Percentiles rank a stretch among this genome's conserved stretches.
These are phyloP conservation scores for Psophia crepitans DNA, from an alignment of 2,113 vertebrate genomes.

Conservation along the genomic window DNA sequence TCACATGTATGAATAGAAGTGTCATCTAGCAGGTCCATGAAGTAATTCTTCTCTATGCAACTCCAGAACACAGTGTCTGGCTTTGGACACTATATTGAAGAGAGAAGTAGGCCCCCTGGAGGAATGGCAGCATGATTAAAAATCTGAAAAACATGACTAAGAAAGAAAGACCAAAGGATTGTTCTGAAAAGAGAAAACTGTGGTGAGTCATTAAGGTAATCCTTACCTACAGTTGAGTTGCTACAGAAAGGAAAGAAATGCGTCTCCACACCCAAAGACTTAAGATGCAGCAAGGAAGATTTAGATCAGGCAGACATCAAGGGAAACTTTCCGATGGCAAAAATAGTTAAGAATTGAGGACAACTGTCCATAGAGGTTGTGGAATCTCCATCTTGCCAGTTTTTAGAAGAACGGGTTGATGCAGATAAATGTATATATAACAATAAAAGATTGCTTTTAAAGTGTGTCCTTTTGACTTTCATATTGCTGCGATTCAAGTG, in stretches of 20 bases:
- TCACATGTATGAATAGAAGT: background rate
- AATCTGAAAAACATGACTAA: background rate
- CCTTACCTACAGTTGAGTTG: background rate
- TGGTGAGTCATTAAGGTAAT: background rate
- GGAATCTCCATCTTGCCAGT: background rate
- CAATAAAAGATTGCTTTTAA: background rate
- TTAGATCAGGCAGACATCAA: background rate
- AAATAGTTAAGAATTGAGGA: background rate
- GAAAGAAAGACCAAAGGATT: background rate
- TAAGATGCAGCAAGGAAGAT: background rate
- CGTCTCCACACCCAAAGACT: background rate
- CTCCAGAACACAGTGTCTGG: background rate
- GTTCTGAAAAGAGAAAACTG: background rate
- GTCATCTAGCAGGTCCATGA: background rate
- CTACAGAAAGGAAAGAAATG: background rate
- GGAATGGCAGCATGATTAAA: background rate
- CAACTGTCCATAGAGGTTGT: background rate
- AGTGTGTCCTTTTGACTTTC: background rate
- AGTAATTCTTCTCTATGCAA: background rate
- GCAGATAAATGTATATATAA: background rate
- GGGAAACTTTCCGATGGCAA: background rate
- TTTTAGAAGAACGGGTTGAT: background rate
- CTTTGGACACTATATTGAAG: background rate
- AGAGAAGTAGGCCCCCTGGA: background rate
- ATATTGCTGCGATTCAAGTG: background rate